Percentiles rank a stretch among this genome's conserved stretches.
Evolutionary conservation across 92 coral and sea anemone species (phyloP).

Genomic region (Actinostola sp.): DNA sequence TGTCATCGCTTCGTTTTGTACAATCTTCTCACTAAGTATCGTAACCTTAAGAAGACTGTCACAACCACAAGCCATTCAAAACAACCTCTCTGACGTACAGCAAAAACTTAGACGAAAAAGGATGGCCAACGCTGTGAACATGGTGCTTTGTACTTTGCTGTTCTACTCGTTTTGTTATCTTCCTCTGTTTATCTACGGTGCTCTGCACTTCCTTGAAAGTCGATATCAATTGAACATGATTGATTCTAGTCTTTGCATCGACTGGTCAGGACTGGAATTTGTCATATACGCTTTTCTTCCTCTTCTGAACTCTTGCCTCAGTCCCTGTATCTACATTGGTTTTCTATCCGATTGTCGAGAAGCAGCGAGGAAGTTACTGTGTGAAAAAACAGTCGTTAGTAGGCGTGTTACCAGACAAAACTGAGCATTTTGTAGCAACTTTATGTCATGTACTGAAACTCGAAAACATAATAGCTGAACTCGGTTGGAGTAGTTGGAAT

Average conservation of each 20-base stretch:
- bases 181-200: background rate
- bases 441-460: no score
- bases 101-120: background rate
- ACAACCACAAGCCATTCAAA: background rate
- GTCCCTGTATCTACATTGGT: constrained; percentile 3
- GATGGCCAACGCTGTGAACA: constrained; percentile 1
- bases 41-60: background rate
- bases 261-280: background rate
- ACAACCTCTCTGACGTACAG: background rate
- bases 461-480: no score
- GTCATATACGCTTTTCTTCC: background rate
- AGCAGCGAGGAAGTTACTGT: no score
- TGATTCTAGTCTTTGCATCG: background rate
- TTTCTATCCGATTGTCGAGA: no score
- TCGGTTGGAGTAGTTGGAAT: no score
- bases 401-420: no score
- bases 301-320: background rate
- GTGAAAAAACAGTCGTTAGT: no score
- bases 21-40: background rate
- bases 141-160: background rate
- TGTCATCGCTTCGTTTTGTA: background rate
- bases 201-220: background rate
- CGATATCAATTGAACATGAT: no score
- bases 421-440: no score
- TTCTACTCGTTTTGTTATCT: background rate